Conservation (phyloP, 2,888 invertebrate genomes). For the Dromius quadrimaculatus region DNA sequence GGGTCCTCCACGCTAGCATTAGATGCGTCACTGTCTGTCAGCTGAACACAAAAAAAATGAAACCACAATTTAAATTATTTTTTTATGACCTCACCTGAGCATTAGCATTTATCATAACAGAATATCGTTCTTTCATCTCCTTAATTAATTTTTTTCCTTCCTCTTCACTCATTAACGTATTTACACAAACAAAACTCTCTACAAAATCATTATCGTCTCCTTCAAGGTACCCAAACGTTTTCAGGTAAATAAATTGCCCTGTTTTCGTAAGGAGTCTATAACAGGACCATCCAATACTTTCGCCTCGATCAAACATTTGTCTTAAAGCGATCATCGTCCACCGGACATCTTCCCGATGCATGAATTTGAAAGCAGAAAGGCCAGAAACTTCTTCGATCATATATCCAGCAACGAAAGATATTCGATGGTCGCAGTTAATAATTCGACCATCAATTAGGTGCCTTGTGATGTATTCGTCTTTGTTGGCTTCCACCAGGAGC, state of each 20-base stretch:
- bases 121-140: conserved; percentile 85
- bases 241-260: conserved; percentile 87
- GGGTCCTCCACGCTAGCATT: conserved; percentile 77
- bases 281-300: conserved; percentile 87
- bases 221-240: conserved; percentile 87
- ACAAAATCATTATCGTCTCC: conserved; percentile 84
- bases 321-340: conserved; percentile 90
- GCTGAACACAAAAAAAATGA: conserved; percentile 26
- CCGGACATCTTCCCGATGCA: conserved; percentile 90
- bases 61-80: background rate
- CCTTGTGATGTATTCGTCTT: conserved; percentile 90
- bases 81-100: conserved; percentile 16
- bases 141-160: conserved; percentile 80
- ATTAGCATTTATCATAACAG: conserved; percentile 70
- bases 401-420: conserved; percentile 89
- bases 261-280: conserved; percentile 85
- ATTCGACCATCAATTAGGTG: conserved; percentile 91
- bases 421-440: conserved; percentile 90
- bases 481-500: conserved; percentile 75
- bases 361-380: conserved; percentile 88
- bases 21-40: conserved; percentile 54
- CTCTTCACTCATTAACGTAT: conserved; percentile 79
- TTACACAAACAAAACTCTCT: conserved; percentile 89
- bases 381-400: conserved; percentile 91
- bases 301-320: conserved; percentile 88